These are phyloP conservation scores for Eurystomus gularis DNA, from an alignment of 2,113 vertebrate species.

Conservation along the genomic window DNA sequence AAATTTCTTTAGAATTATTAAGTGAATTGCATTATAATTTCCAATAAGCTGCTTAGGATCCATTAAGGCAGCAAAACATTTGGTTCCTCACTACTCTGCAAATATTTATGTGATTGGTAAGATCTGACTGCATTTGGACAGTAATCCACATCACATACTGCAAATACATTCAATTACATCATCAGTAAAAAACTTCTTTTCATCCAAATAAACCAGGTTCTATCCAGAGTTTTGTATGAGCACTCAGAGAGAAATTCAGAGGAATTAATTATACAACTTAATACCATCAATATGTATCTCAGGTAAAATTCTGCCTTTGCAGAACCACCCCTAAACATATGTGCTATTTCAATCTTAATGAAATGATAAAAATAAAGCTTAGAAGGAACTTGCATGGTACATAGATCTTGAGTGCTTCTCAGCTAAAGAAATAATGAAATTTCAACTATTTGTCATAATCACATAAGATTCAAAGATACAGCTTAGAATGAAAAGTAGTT, in stretches of 20 bases:
- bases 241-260: neutral
- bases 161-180: slow-evolving; percentile 31
- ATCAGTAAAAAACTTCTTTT: neutral
- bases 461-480: neutral
- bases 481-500: neutral
- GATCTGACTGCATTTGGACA: neutral
- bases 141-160: neutral
- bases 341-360: neutral
- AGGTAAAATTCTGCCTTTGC: neutral
- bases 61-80: neutral
- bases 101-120: neutral
- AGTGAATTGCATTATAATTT: neutral
- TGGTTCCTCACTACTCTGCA: neutral
- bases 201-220: neutral
- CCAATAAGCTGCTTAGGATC: neutral
- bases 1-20: neutral
- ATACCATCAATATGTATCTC: neutral
- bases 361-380: neutral
- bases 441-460: neutral
- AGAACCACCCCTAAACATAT: neutral
- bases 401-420: neutral
- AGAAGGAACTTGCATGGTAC: neutral
- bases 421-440: neutral
- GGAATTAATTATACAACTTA: neutral
- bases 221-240: neutral